phyloP scores from a whole-genome alignment of 2,888 invertebrate genomes.

The Platycnemis pennipes region DNA sequence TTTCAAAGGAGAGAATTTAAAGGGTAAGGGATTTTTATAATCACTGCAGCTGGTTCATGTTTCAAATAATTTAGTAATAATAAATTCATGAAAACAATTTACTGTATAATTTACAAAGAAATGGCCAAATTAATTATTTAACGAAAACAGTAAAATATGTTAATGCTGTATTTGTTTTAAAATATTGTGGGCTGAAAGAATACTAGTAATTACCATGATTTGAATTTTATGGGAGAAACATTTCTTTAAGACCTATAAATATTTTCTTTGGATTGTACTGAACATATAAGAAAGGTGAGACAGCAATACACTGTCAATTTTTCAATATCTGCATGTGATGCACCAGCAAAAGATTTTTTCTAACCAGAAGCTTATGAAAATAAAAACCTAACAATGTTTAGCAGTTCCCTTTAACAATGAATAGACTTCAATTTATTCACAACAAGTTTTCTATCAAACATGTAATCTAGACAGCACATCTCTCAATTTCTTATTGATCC shows the following conservation, averaged over 20 bases:
- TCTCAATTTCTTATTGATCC: slow-evolving; percentile 54
- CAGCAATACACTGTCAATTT: neutral
- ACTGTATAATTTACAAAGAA: slow-evolving; percentile 39
- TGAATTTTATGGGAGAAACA: neutral
- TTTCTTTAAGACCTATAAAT: slow-evolving; percentile 50
- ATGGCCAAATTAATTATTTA: slow-evolving; percentile 27
- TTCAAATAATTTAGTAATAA: slow-evolving; percentile 32
- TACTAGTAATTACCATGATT: slow-evolving; percentile 27
- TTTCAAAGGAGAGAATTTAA: too few species aligned
- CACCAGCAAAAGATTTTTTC: slow-evolving; percentile 50
- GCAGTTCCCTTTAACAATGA: slow-evolving; percentile 66
- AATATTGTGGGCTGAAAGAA: slow-evolving; percentile 48
- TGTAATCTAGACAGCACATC: slow-evolving; percentile 64
- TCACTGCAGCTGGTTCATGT: neutral
- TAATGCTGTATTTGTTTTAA: neutral
- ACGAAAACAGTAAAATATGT: neutral
- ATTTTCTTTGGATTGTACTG: slow-evolving; percentile 61
- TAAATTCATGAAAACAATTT: slow-evolving; percentile 32
- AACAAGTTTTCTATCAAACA: slow-evolving; percentile 67
- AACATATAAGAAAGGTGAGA: slow-evolving; percentile 34
- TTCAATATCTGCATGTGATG: slow-evolving; percentile 35
- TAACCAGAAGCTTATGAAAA: slow-evolving; percentile 52
- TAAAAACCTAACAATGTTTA: slow-evolving; percentile 63
- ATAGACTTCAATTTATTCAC: slow-evolving; percentile 68
- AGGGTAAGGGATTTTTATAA: neutral